Evolutionary conservation across 2,888 invertebrate species (phyloP).

Genomic region (Dasysyrphus albostriatus): DNA sequence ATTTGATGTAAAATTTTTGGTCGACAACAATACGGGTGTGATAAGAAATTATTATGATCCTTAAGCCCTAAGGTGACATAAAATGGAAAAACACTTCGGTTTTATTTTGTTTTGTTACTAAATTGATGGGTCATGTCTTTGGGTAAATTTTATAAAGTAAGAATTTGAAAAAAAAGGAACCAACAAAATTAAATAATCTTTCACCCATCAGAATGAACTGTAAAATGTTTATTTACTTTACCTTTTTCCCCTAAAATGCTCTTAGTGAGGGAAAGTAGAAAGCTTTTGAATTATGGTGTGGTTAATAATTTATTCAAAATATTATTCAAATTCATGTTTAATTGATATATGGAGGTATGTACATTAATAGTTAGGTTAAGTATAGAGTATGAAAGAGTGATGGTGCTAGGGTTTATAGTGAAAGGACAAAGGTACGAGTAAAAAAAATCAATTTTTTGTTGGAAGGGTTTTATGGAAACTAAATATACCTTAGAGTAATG

Average conservation of each 20-base stretch:
- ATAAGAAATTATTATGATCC: conserved; percentile 40
- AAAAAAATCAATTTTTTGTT: no score
- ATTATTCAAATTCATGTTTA: conserved; percentile 3
- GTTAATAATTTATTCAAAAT: conserved; percentile 21
- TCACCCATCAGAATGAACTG: background rate
- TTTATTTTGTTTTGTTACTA: background rate
- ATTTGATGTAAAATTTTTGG: conserved; percentile 44
- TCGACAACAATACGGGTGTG: conserved; percentile 17
- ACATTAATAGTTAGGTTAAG: background rate
- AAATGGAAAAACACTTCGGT: conserved; percentile 4
- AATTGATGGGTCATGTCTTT: conserved; percentile 31
- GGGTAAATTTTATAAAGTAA: conserved; percentile 27
- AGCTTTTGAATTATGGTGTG: background rate
- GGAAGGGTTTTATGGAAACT: no score
- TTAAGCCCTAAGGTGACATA: conserved; percentile 45
- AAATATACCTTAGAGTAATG: no score
- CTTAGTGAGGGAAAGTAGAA: background rate
- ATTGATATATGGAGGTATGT: background rate
- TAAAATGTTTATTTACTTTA: conserved; percentile 17
- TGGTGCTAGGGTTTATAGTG: background rate
- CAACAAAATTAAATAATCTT: background rate
- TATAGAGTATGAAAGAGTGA: background rate
- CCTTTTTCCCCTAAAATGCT: background rate
- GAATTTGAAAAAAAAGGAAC: background rate
- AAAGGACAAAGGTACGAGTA: no score